A percentile compares a stretch with the other conserved stretches of the same genome.
Evolutionary conservation across 2,797 vertebrate species (phyloP).

Genomic region (Poecile montanus): DNA sequence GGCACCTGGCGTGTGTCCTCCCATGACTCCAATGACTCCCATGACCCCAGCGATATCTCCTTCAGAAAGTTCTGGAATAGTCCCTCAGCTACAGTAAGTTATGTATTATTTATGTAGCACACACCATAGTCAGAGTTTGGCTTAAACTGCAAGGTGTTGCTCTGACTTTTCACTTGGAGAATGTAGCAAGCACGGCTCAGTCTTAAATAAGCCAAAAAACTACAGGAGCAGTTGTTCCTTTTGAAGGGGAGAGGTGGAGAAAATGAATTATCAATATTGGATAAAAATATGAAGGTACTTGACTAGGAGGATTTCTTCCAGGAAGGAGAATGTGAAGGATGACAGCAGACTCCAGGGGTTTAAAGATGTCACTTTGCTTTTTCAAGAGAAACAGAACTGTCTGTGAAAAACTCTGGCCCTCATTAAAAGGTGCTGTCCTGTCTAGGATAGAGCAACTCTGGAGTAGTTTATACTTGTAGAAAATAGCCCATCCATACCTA

Average conservation of each 20-base stretch:
- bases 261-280: not conserved
- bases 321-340: not conserved
- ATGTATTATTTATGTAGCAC: not conserved
- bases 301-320: not conserved
- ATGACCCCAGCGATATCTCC: conserved; percentile 84
- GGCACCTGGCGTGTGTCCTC: conserved; percentile 50
- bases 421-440: not conserved
- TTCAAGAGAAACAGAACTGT: not conserved
- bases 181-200: not conserved
- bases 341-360: not conserved
- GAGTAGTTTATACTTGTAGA: not conserved
- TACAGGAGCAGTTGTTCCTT: not conserved
- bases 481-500: not conserved
- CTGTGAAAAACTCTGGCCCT: not conserved
- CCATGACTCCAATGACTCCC: conserved; percentile 86
- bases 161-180: not conserved
- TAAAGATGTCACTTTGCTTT: not conserved
- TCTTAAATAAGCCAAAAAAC: not conserved
- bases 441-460: not conserved
- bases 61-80: conserved; percentile 88
- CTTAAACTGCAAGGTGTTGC: not conserved
- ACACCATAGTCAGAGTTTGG: not conserved
- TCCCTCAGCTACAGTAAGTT: conserved; percentile 91
- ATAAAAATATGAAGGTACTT: not conserved
- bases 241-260: not conserved